These are phyloP conservation scores for Phengaris arion DNA, from an alignment of 2,888 invertebrate genomes.

Conservation along the genomic window DNA sequence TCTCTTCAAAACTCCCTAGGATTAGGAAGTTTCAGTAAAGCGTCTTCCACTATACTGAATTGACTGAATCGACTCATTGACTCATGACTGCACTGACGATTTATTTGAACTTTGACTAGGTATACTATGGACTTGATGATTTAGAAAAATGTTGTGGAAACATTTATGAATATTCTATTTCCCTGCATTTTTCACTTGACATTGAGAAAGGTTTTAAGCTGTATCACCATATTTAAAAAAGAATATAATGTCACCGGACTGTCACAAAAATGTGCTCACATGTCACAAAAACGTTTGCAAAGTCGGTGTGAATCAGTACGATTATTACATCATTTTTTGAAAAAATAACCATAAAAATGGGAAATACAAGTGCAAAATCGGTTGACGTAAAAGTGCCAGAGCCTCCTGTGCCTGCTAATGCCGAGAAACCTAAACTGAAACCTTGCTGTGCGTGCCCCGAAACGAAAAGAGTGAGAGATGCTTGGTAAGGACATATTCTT, in stretches of 20 bases:
- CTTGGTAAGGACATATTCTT: constrained; percentile 85
- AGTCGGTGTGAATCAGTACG: background rate
- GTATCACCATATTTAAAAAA: no score
- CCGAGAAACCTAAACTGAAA: constrained; percentile 88
- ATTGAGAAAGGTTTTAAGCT: no score
- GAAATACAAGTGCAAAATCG: constrained; percentile 69
- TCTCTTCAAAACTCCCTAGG: no score
- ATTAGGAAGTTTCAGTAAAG: no score
- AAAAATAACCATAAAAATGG: constrained; percentile 51
- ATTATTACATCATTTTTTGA: constrained; percentile 36
- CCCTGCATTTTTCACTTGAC: no score
- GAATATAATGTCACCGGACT: background rate
- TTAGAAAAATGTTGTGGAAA: no score
- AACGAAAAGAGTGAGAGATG: constrained; percentile 93
- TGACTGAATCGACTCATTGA: no score
- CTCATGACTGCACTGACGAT: no score
- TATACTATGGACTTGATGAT: no score
- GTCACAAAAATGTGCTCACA: background rate
- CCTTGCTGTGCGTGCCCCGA: constrained; percentile 99
- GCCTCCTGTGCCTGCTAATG: constrained; percentile 53
- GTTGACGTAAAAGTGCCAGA: constrained; percentile 60
- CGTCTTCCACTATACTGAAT: no score
- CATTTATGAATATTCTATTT: background rate
- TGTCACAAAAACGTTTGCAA: background rate
- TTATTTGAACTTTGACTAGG: no score